Evolutionary conservation across 2,888 invertebrate genomes (phyloP).

Genomic region (Andrena hattorfiana): DNA sequence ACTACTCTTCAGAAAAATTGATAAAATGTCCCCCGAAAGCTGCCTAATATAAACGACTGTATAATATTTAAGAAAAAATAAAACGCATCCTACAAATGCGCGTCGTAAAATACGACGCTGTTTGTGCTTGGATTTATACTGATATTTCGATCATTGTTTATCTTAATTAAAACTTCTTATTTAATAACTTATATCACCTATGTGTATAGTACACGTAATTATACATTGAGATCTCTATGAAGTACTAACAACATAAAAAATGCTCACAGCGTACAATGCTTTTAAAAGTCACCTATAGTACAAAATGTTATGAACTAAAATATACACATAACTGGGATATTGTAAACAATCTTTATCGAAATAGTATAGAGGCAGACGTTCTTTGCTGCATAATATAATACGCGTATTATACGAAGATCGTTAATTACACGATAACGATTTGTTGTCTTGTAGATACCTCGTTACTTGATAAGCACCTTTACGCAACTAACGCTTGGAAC

Average conservation of each 20-base stretch:
- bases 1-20: background rate
- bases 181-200: background rate
- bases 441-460: background rate
- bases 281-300: conserved; percentile 19
- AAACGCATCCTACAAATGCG: conserved; percentile 19
- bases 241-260: background rate
- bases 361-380: background rate
- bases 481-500: background rate
- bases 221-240: background rate
- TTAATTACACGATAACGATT: conserved; percentile 3
- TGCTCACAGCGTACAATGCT: background rate
- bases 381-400: background rate
- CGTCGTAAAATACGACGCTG: conserved; percentile 43
- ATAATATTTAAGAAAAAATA: conserved; percentile 9
- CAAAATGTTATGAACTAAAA: conserved; percentile 38
- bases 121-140: conserved; percentile 16
- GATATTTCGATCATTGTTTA: background rate
- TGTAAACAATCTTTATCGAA: background rate
- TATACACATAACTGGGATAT: conserved; percentile 6
- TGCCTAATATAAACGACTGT: background rate
- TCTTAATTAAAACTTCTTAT: background rate
- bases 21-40: background rate
- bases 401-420: background rate
- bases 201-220: conserved; percentile 4
- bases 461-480: conserved; percentile 14